Evolutionary conservation across 2,888 invertebrate species (phyloP).

Genomic region (Netelia fuscicornis): DNA sequence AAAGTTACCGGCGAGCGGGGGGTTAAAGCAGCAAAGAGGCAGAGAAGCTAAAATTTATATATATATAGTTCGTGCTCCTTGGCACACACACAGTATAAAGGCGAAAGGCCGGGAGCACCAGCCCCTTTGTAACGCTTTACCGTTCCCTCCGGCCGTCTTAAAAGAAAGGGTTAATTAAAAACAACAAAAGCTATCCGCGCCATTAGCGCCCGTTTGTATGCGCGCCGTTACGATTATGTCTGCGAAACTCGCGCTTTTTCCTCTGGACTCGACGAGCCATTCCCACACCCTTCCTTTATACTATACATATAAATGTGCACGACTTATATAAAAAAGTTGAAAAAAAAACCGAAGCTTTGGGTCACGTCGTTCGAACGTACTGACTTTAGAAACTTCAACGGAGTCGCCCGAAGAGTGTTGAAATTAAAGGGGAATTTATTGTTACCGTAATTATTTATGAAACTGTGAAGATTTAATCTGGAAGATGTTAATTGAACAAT

Average conservation of each 20-base stretch:
- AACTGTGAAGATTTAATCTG: slow-evolving; percentile 6
- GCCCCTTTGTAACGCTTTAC: slow-evolving; percentile 78
- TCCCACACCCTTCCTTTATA: slow-evolving; percentile 1
- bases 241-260: slow-evolving; percentile 68
- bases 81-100: slow-evolving; percentile 57
- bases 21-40: slow-evolving; percentile 64
- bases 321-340: slow-evolving; percentile 1
- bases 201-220: slow-evolving; percentile 85
- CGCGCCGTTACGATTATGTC: slow-evolving; percentile 82
- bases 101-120: slow-evolving; percentile 68
- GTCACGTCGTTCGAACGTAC: slow-evolving; percentile 26
- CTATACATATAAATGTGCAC: background rate
- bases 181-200: slow-evolving; percentile 84
- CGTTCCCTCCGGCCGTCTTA: slow-evolving; percentile 80
- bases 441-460: background rate
- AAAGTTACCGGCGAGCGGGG: slow-evolving; percentile 27
- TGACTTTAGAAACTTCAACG: slow-evolving; percentile 41
- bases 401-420: slow-evolving; percentile 3
- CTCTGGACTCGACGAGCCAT: slow-evolving; percentile 27
- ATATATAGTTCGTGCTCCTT: slow-evolving; percentile 40
- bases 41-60: slow-evolving; percentile 41
- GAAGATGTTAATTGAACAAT: slow-evolving; percentile 28
- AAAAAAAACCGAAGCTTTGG: background rate
- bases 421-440: background rate
- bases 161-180: slow-evolving; percentile 85